Percentiles rank a stretch among this genome's conserved stretches.
Evolutionary conservation across 2,888 invertebrate species (phyloP).

Genomic region (Cistogaster globosa): DNA sequence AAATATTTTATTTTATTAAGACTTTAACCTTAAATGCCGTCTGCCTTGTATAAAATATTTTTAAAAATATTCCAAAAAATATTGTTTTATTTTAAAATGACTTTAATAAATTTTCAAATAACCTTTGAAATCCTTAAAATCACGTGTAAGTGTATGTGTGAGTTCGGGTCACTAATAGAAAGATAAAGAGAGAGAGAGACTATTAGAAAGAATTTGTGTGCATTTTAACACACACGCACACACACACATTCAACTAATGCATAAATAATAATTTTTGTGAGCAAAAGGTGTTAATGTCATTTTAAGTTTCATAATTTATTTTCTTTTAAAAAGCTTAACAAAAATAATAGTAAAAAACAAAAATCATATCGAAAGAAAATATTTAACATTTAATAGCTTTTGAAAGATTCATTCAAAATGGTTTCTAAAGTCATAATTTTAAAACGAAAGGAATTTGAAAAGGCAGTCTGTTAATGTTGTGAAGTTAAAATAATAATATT

Average conservation of each 20-base stretch:
- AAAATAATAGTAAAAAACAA: not conserved
- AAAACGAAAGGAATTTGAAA: not conserved
- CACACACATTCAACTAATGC: slow-evolving; percentile 19
- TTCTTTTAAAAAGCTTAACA: not conserved
- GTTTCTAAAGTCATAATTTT: not conserved
- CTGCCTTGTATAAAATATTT: not conserved
- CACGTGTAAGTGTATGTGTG: not conserved
- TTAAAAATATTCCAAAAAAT: not conserved
- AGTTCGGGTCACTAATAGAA: too few relatives aligned
- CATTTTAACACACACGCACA: slow-evolving; percentile 3
- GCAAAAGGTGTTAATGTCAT: slow-evolving; percentile 67
- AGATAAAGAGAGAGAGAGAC: not conserved
- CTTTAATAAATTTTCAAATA: slow-evolving; percentile 47
- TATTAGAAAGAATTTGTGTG: not conserved
- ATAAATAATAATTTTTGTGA: slow-evolving; percentile 58
- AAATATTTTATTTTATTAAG: slow-evolving; percentile 35
- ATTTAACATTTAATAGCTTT: slow-evolving; percentile 31
- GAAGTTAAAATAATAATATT: not conserved
- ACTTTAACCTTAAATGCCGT: slow-evolving; percentile 42
- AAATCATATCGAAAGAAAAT: slow-evolving; percentile 3
- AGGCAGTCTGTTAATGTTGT: not conserved
- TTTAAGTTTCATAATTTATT: slow-evolving; percentile 65
- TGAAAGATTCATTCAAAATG: slow-evolving; percentile 8
- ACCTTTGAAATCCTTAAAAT: slow-evolving; percentile 9
- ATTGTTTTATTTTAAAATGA: not conserved